Conservation (phyloP, 2,113 vertebrate species). For the Oncorhynchus mykiss region DNA sequence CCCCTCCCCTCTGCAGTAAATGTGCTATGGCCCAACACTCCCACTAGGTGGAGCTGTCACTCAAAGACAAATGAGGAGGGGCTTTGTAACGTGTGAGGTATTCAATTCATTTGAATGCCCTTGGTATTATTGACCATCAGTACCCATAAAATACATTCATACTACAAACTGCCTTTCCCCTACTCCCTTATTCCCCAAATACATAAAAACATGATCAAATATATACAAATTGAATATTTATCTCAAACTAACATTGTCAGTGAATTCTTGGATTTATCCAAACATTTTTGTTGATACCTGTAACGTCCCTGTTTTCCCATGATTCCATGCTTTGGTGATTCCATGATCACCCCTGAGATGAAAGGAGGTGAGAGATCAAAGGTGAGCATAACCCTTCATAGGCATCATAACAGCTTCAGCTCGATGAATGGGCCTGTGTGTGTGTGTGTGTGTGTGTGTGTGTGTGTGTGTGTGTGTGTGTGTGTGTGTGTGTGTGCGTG, state of each 20-base stretch:
- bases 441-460: constrained; percentile 30
- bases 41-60: constrained; percentile 49
- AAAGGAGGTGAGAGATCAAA: neutral
- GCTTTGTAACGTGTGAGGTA: neutral
- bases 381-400: too few relatives aligned
- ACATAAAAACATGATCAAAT: constrained; percentile 4
- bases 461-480: constrained; percentile 24
- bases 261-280: neutral
- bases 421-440: too few relatives aligned
- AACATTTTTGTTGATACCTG: neutral
- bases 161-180: constrained; percentile 3
- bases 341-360: neutral
- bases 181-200: neutral
- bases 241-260: neutral
- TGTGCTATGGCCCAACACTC: constrained; percentile 14
- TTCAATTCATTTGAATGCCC: neutral
- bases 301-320: neutral
- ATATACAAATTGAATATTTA: neutral
- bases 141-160: neutral
- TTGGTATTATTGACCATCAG: neutral
- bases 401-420: too few relatives aligned
- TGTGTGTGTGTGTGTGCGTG: constrained; percentile 33
- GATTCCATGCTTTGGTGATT: neutral
- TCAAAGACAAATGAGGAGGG: neutral
- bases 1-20: constrained; percentile 47